Percentiles rank a stretch among this genome's conserved stretches.
Conservation (phyloP, 1,140 invertebrate species). For the Diorhabda carinulata region DNA sequence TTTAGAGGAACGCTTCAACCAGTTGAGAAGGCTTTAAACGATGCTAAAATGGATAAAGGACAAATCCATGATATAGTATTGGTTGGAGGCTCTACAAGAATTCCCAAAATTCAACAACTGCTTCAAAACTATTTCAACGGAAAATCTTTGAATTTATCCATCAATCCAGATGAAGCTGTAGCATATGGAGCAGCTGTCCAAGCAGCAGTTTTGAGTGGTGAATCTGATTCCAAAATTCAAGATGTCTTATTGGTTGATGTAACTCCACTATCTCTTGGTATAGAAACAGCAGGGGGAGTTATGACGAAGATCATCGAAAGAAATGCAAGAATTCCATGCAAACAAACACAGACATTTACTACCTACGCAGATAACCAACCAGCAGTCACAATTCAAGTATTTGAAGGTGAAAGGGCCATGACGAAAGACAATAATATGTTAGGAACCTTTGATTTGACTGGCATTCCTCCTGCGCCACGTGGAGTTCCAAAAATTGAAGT, state of each 20-base stretch:
- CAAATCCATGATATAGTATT: conserved; percentile 66
- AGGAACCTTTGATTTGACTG: conserved; percentile 72
- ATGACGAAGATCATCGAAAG: conserved; percentile 63
- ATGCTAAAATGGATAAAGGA: conserved; percentile 65
- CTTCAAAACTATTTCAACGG: conserved; percentile 52
- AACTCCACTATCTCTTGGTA: conserved; percentile 55
- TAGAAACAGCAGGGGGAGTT: conserved; percentile 60
- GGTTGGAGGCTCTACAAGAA: conserved; percentile 67
- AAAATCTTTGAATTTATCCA: conserved; percentile 53
- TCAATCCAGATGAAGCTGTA: conserved; percentile 53
- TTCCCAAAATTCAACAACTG: conserved; percentile 53
- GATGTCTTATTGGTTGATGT: conserved; percentile 56
- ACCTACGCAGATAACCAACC: conserved; percentile 69
- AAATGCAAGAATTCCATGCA: conserved; percentile 61
- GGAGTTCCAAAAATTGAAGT: conserved; percentile 65
- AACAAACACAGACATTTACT: conserved; percentile 60
- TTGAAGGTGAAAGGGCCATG: conserved; percentile 74
- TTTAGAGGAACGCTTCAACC: conserved; percentile 54
- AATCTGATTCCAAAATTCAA: conserved; percentile 46
- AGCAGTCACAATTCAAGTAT: conserved; percentile 68
- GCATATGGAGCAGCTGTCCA: conserved; percentile 53
- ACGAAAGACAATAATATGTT: conserved; percentile 74
- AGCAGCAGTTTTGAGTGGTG: conserved; percentile 50
- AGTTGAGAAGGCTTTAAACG: conserved; percentile 60
- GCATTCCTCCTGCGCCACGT: conserved; percentile 54